A percentile compares a stretch with the other conserved stretches of the same genome.
Evolutionary conservation across 2,797 vertebrate species (phyloP).

Genomic region (Lophura swinhoii): DNA sequence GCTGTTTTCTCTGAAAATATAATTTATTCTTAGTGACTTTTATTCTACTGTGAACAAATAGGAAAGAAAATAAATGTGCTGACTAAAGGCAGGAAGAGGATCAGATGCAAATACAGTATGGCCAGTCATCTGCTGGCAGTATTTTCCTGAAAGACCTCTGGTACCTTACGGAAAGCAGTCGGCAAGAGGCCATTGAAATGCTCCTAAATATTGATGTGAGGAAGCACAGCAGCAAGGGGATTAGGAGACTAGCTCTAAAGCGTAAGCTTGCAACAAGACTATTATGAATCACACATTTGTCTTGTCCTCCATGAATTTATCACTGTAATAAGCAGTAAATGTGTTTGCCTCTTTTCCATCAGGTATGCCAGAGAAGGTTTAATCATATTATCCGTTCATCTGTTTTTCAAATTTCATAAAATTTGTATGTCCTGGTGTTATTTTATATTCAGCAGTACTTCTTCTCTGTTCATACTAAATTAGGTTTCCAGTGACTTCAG

Average conservation of each 20-base stretch:
- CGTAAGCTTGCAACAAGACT: not conserved
- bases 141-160: not conserved
- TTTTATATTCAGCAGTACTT: not conserved
- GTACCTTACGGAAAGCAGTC: not conserved
- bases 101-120: not conserved
- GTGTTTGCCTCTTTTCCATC: not conserved
- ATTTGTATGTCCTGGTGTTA: not conserved
- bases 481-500: not conserved
- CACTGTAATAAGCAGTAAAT: not conserved
- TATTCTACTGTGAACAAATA: not conserved
- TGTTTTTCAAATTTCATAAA: not conserved
- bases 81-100: not conserved
- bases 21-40: not conserved
- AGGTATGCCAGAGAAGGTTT: not conserved
- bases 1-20: not conserved
- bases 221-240: not conserved
- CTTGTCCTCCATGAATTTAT: not conserved
- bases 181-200: not conserved
- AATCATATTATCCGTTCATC: conserved; percentile 5
- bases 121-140: fast-evolving
- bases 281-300: conserved; percentile 19
- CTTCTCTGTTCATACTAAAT: not conserved
- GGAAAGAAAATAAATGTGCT: not conserved
- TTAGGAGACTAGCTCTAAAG: conserved; percentile 10
- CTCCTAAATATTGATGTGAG: conserved; percentile 4